Evolutionary conservation across 2,888 invertebrate species (phyloP), one percentile per base, ranked within the genome.

Genomic region (Chloroclystis v-ata): DNA sequence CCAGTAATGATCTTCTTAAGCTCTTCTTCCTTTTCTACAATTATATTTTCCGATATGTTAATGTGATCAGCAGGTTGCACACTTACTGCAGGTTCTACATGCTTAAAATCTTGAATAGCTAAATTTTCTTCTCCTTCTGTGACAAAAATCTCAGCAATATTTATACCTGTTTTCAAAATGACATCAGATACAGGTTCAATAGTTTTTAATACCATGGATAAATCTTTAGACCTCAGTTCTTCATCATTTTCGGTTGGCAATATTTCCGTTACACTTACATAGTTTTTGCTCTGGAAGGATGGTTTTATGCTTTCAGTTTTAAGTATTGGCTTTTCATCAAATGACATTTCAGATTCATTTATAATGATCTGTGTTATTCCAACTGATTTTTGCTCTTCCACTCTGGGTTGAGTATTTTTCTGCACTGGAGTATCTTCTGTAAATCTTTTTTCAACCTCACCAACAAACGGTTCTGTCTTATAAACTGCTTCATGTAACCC

Each of bases 161-260:
- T 63, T 14, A 82, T 10, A 56, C 74, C 64, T 10, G 70, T 52
- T 28, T 65, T 57, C 9, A 65, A 54, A 38, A 51, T 38, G 45
- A 54, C 58, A 69, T 67, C 85, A 72, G 56, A 37, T 0, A 45
- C 53, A 10, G 66, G 65, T 20, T 41, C 39, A 7, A 68, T 56
- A 11, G 37, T 47, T 60, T 63, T 67, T 28, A 35, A 41, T 38
- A 70, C 71, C 5, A 64, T 56, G 29, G 65, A 40, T 12, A 44
- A 47, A 28, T 65, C 59, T 16, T 52, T 53, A 26, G 52, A 32
- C 9, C 57, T 43, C 12, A 65, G 56, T 49, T 60, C 58, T 40
- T 63, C 67, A 63, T 81, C 84, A 56, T 67, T 76, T 50, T 91
- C 91, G 13, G 82, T 79, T 0, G 77, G 51, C 13, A 81, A 75